phyloP scores from a whole-genome alignment of 2,797 vertebrate species.

The Peromyscus aztecus region DNA sequence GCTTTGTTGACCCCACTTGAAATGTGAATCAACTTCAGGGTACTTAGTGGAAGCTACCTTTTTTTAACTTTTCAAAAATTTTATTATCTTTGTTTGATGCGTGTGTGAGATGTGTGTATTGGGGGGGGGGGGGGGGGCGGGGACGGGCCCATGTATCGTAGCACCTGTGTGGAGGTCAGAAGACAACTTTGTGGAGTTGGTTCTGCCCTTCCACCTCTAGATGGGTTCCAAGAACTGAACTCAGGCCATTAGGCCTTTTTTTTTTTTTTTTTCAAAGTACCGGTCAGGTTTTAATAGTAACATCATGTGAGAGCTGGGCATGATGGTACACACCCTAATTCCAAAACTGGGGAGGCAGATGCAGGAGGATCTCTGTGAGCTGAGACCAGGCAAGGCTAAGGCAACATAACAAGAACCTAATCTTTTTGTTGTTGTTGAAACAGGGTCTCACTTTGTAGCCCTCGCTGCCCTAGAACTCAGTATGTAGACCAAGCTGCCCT shows the following conservation, averaged over 20 bases:
- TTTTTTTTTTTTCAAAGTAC: conserved; percentile 7
- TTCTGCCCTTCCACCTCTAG: background rate
- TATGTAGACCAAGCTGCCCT: background rate
- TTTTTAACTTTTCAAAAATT: background rate
- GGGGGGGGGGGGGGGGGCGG: too few species aligned
- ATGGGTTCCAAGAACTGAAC: background rate
- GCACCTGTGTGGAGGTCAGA: background rate
- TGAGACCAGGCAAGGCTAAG: background rate
- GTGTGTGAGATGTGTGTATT: background rate
- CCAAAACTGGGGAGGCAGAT: background rate
- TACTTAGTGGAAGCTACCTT: background rate
- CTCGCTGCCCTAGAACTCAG: background rate
- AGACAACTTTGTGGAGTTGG: background rate
- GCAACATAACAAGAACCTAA: background rate
- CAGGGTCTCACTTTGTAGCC: background rate
- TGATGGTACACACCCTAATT: background rate
- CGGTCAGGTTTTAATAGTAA: conserved; percentile 4
- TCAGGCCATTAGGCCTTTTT: background rate
- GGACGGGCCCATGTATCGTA: background rate
- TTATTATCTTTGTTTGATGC: background rate
- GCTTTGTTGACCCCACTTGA: background rate
- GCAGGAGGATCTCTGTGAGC: background rate
- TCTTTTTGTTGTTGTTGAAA: background rate
- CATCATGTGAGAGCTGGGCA: background rate
- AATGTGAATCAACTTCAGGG: background rate